Evolutionary conservation across 2,113 vertebrate genomes (phyloP).

Genomic region (Tetrao urogallus): DNA sequence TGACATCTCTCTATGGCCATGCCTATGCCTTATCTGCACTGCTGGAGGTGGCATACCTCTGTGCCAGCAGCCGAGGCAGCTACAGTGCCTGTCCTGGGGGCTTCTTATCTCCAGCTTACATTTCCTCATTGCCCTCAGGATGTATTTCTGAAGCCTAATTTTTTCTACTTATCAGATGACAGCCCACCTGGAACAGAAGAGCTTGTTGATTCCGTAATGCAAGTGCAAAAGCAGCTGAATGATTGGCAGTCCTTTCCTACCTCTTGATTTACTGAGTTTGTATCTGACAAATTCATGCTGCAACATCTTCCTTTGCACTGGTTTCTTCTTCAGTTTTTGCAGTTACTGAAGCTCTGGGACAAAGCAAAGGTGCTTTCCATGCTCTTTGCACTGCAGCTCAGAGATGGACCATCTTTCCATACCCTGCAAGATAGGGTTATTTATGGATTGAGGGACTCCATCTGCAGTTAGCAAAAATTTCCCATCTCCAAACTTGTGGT

Average conservation of each 20-base stretch:
- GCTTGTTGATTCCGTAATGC: background rate
- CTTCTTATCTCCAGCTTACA: background rate
- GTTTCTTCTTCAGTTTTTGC: background rate
- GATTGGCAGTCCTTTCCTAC: background rate
- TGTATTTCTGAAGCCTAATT: background rate
- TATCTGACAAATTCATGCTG: background rate
- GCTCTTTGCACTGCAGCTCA: background rate
- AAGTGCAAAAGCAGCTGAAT: accelerated
- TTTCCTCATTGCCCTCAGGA: background rate
- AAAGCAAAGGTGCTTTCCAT: background rate
- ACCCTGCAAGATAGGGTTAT: too few relatives aligned
- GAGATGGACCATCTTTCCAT: background rate
- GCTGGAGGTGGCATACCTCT: background rate
- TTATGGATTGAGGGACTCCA: conserved; percentile 18
- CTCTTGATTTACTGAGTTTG: background rate
- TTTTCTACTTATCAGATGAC: conserved; percentile 2
- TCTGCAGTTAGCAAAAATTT: conserved; percentile 19
- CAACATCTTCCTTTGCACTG: background rate
- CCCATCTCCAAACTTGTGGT: conserved; percentile 3
- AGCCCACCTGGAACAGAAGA: background rate
- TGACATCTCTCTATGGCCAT: accelerated
- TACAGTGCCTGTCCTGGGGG: background rate
- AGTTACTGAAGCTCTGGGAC: background rate
- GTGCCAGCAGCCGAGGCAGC: background rate
- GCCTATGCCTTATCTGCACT: background rate